These are phyloP conservation scores for Danio aesculapii DNA, from an alignment of 2,797 vertebrate genomes.

Conservation along the genomic window DNA sequence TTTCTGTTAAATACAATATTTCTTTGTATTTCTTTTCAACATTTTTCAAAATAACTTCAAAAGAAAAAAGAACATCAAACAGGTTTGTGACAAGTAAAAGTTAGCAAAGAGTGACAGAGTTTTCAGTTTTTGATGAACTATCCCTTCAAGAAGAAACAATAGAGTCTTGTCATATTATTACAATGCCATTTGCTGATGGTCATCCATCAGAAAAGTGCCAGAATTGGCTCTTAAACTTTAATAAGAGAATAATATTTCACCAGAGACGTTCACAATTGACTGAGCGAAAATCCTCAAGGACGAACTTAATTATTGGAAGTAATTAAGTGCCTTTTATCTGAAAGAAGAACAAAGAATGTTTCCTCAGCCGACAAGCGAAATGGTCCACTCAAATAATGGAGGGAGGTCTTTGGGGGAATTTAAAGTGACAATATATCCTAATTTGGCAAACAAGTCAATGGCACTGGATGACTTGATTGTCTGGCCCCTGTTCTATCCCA, in stretches of 20 bases:
- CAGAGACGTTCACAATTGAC: slow-evolving; percentile 54
- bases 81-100: too few species aligned
- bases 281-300: slow-evolving; percentile 64
- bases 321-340: slow-evolving; percentile 67
- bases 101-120: too few species aligned
- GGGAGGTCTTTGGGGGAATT: slow-evolving; percentile 54
- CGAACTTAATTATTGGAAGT: slow-evolving; percentile 67
- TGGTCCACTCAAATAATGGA: slow-evolving; percentile 62
- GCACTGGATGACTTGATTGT: slow-evolving; percentile 58
- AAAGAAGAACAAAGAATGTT: slow-evolving; percentile 66
- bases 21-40: too few species aligned
- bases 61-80: too few species aligned
- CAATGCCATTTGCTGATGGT: neutral
- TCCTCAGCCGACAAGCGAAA: slow-evolving; percentile 54
- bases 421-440: slow-evolving; percentile 61
- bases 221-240: slow-evolving; percentile 46
- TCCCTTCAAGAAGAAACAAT: too few species aligned
- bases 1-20: too few species aligned
- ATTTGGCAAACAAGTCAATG: slow-evolving; percentile 57
- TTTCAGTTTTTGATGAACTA: too few species aligned
- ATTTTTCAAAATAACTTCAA: too few species aligned
- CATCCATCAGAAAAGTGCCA: slow-evolving; percentile 6
- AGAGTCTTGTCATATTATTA: neutral
- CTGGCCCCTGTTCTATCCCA: slow-evolving; percentile 32
- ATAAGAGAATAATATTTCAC: slow-evolving; percentile 54